A percentile compares a stretch with the other conserved stretches of the same genome.
These are phyloP conservation scores for Cebidichthys violaceus DNA, from an alignment of 2,113 vertebrate species.

Conservation along the genomic window DNA sequence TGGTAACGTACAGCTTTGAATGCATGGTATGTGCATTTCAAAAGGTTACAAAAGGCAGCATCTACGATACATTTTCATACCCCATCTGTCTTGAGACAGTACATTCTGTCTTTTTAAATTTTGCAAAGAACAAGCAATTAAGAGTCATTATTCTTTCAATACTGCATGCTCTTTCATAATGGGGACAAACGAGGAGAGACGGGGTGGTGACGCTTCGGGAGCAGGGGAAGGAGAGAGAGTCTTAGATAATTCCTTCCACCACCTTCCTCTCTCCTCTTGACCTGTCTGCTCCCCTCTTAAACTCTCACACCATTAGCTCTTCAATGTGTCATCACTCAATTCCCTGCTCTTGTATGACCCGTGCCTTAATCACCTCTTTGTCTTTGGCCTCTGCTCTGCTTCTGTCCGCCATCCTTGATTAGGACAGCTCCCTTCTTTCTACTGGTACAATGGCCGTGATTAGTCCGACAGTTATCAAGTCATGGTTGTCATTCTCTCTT, in stretches of 20 bases:
- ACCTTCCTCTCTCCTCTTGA: constrained; percentile 22
- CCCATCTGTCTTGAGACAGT: constrained; percentile 45
- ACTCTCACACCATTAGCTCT: constrained; percentile 31
- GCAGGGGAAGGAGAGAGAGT: constrained; percentile 13
- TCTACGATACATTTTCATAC: constrained; percentile 20
- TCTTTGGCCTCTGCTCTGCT: constrained; percentile 14
- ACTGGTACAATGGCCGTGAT: constrained; percentile 52
- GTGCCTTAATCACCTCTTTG: constrained; percentile 30
- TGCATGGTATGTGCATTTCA: neutral
- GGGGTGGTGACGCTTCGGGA: neutral
- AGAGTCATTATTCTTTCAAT: constrained; percentile 55
- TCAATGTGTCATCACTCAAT: constrained; percentile 21
- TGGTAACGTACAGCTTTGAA: constrained; percentile 39
- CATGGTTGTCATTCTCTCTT: constrained; percentile 1
- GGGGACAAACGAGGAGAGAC: constrained; percentile 51
- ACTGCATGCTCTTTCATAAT: constrained; percentile 44
- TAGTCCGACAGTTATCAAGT: constrained; percentile 29
- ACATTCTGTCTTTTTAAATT: constrained; percentile 28
- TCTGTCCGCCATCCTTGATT: constrained; percentile 50
- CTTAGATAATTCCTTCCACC: neutral
- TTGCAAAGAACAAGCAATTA: constrained; percentile 49
- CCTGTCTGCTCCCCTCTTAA: neutral
- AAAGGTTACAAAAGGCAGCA: constrained; percentile 54
- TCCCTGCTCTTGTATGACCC: constrained; percentile 18
- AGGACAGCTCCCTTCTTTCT: constrained; percentile 20